These are phyloP conservation scores for Pristis pectinata DNA, from an alignment of 2,797 vertebrate genomes.

Conservation along the genomic window DNA sequence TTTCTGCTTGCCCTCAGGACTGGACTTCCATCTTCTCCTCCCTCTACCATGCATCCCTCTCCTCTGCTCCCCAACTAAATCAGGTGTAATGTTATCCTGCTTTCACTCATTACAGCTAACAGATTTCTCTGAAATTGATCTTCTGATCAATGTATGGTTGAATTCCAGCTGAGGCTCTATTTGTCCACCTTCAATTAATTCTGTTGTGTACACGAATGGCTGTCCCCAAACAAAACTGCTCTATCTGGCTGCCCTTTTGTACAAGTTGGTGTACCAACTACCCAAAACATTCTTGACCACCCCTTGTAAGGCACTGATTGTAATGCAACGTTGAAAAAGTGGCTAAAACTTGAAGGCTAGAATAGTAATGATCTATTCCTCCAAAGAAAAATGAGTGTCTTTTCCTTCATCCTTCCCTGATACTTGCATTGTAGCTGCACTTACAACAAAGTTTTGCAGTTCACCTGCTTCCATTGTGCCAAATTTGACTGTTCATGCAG, in stretches of 20 bases:
- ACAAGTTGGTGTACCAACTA: background rate
- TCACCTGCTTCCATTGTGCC: background rate
- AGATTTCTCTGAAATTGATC: constrained; percentile 1
- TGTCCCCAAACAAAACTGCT: background rate
- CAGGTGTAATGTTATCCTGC: constrained; percentile 14
- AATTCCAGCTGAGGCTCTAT: background rate
- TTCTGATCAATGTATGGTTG: background rate
- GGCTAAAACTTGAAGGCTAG: background rate
- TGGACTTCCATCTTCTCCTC: background rate
- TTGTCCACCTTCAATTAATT: background rate
- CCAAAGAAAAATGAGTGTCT: background rate
- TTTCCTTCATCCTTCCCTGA: background rate
- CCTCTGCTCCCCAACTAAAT: background rate
- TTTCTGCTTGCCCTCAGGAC: background rate
- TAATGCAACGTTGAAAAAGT: background rate
- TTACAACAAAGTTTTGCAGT: background rate
- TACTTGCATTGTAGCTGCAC: no score
- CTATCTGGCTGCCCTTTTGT: background rate
- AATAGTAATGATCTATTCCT: background rate
- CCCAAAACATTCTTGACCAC: background rate
- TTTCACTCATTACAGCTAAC: background rate
- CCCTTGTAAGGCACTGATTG: background rate
- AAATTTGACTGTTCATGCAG: background rate
- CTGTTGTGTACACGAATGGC: background rate
- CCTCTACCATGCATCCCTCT: no score